Conservation (phyloP, 2,797 vertebrate genomes). For the Malacoraja senta region DNA sequence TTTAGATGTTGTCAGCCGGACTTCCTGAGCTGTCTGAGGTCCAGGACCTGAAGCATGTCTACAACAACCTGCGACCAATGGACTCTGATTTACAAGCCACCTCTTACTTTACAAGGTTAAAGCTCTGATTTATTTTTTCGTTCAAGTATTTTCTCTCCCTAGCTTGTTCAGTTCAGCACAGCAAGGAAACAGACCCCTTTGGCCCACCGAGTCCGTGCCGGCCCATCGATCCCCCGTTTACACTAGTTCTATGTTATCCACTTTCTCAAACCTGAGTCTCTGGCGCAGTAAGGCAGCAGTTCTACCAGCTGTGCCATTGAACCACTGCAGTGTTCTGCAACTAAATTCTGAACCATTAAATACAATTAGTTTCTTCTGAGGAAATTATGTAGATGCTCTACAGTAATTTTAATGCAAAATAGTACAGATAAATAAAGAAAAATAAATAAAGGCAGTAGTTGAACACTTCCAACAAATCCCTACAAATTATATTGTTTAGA, state of each 20-base stretch:
- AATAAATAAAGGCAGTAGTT: neutral
- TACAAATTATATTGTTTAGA: neutral
- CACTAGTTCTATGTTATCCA: too few relatives aligned
- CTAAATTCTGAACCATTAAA: neutral
- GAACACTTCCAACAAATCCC: neutral
- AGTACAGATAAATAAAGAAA: neutral
- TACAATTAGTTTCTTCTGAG: neutral
- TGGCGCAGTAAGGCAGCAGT: too few relatives aligned
- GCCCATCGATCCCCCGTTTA: too few relatives aligned
- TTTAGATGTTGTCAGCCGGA: constrained; percentile 73
- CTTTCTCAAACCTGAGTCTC: too few relatives aligned
- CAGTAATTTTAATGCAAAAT: neutral
- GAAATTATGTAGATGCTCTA: too few relatives aligned
- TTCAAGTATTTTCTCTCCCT: neutral
- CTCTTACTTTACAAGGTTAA: constrained; percentile 78
- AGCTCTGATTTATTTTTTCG: neutral
- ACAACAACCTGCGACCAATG: constrained; percentile 70
- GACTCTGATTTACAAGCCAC: constrained; percentile 78
- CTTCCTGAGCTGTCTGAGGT: constrained; percentile 71
- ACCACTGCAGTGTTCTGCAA: too few relatives aligned
- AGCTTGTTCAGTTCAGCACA: neutral
- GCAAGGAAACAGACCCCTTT: too few relatives aligned
- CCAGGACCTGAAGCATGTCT: constrained; percentile 72
- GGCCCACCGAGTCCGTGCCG: too few relatives aligned
- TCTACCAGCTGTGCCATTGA: too few relatives aligned